Evolutionary conservation across 2,797 vertebrate species (phyloP).

Genomic region (Nannoperca obscura): DNA sequence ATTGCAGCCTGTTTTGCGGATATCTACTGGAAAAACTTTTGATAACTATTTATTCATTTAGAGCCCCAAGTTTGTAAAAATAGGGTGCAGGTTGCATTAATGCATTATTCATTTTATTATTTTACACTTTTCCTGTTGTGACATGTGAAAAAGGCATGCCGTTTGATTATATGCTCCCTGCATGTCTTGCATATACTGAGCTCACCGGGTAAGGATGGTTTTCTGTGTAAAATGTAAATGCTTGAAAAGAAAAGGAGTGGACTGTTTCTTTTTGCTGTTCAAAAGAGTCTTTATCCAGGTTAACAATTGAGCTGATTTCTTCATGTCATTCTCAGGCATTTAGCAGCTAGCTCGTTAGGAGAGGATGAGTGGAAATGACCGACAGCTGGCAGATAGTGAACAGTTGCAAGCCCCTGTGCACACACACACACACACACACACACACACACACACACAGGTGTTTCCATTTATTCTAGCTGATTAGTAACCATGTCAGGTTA

Average conservation of each 20-base stretch:
- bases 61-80: too few species aligned
- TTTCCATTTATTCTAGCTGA: not conserved
- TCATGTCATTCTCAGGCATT: not conserved
- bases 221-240: not conserved
- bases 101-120: too few species aligned
- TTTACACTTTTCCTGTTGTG: too few species aligned
- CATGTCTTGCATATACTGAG: not conserved
- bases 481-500: not conserved
- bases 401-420: not conserved
- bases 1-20: too few species aligned
- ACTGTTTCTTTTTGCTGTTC: not conserved
- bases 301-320: not conserved
- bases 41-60: too few species aligned
- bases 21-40: too few species aligned
- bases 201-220: not conserved
- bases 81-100: too few species aligned
- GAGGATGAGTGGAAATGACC: not conserved
- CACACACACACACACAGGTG: not conserved
- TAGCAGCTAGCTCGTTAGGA: conserved; percentile 1
- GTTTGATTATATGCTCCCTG: not conserved
- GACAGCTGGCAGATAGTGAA: not conserved
- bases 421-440: too few species aligned
- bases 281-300: not conserved
- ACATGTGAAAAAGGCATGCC: too few species aligned
- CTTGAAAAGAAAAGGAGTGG: not conserved